Base-by-base conservation (phyloP, 2,797 vertebrate species). In the Jordanella pulchra region DNA sequence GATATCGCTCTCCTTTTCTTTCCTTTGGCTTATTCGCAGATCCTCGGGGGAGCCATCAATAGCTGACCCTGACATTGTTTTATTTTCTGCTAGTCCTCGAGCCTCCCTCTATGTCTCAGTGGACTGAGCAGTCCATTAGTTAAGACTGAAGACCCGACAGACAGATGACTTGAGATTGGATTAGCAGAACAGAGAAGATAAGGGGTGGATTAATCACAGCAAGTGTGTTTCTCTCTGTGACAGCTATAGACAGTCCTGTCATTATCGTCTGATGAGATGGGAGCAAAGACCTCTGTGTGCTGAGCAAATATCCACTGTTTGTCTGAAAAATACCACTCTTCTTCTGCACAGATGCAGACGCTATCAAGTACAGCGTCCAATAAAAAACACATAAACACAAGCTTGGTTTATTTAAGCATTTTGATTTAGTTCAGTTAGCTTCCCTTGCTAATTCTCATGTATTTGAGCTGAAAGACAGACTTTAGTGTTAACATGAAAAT, bases 161-260 rank as follows among this genome's bases (percentile, higher is more conserved):
- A 87, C 67, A 79, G 75, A 85, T 76, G 81, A 81, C 30, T 77
- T 83, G 84, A 84, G 84, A 88, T 90, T 88, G 85, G 86, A 89
- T 90, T 80, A 84, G 82, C 69, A 67, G 85, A 81, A 71, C 78
- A 75, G 80, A 84, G 85, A 69, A 66, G 85, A 81, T 72, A 82
- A 75, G 75, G 78, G 77, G 79, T 86, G 79, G 85, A 93, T 92
- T 87, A 90, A 92, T 92, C 85, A 89, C 79, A 44, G 76, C 58
- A 21, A 32, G 73, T 73, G 79, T 86, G 82, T 87, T 83, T 89
- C 78, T 81, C 72, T 80, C 71, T 70, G 79, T 88, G 90, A 90
- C 82, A 67, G 78, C 82, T 86, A 79, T 84, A 85, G 87, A 86
- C 85, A 85, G 63, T 80, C 86, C 69, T 87, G 83, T 87, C 90